Evolutionary conservation across 2,888 invertebrate species (phyloP).

Genomic region (Yponomeuta cagnagella): DNA sequence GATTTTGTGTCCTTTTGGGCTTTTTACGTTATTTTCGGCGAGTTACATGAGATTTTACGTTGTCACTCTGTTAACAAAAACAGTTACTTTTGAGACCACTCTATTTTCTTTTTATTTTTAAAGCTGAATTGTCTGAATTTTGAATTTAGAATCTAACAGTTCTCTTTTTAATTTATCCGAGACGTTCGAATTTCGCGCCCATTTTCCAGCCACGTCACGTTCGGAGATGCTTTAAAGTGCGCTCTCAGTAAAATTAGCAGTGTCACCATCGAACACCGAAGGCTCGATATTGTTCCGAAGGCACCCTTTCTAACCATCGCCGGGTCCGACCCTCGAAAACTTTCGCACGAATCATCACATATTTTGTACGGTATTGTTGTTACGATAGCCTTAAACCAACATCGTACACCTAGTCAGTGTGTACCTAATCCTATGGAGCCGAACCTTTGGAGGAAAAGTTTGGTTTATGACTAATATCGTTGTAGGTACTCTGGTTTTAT

Average conservation of each 20-base stretch:
- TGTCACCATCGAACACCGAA: constrained; percentile 35
- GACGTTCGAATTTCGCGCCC: background rate
- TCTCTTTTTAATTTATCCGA: background rate
- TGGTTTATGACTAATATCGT: background rate
- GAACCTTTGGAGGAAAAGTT: background rate
- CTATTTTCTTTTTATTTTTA: background rate
- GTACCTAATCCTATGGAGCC: background rate
- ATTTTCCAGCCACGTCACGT: constrained; percentile 22
- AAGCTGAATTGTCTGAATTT: no score
- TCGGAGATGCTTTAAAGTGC: constrained; percentile 23
- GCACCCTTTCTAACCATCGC: constrained; percentile 60
- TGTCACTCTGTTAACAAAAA: background rate
- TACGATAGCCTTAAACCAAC: constrained; percentile 29
- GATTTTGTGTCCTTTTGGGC: constrained; percentile 42
- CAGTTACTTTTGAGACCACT: background rate
- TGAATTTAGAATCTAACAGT: background rate
- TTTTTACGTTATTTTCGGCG: constrained; percentile 25
- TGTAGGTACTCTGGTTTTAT: background rate
- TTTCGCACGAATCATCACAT: constrained; percentile 57
- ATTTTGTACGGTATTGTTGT: constrained; percentile 33
- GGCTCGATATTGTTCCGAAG: constrained; percentile 43
- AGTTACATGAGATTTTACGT: constrained; percentile 14
- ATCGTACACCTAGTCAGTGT: constrained; percentile 1
- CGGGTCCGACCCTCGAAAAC: constrained; percentile 50
- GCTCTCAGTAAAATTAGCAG: constrained; percentile 22